Conservation (phyloP, 92 coral and sea anemone genomes). For the Epizoanthus fatuus region DNA sequence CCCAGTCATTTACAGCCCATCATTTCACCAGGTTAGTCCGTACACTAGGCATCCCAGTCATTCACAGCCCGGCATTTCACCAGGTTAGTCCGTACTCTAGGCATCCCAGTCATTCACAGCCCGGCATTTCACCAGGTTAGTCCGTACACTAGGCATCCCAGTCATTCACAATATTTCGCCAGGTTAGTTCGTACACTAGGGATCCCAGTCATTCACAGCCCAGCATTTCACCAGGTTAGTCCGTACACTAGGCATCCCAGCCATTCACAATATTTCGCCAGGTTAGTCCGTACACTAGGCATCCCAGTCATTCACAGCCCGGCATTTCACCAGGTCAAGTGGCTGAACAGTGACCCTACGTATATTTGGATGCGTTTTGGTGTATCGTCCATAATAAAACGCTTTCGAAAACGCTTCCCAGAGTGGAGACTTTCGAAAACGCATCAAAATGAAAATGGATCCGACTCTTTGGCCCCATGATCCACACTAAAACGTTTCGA, state of each 20-base stretch:
- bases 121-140: conserved; percentile 97
- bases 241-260: conserved; percentile 82
- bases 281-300: conserved; percentile 84
- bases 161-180: too few species aligned
- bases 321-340: conserved; percentile 99
- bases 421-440: too few species aligned
- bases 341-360: too few species aligned
- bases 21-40: conserved; percentile 90
- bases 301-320: conserved; percentile 89
- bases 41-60: conserved; percentile 65
- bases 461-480: too few species aligned
- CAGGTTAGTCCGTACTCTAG: conserved; percentile 88
- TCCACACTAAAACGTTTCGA: too few species aligned
- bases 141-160: not conserved
- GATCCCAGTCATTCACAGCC: conserved; percentile 75
- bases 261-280: conserved; percentile 95
- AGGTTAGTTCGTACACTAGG: conserved; percentile 15
- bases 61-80: conserved; percentile 89
- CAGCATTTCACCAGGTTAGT: conserved; percentile 7
- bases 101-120: conserved; percentile 84
- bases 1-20: conserved; percentile 80
- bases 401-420: too few species aligned
- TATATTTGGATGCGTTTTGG: too few species aligned
- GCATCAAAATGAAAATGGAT: too few species aligned
- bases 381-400: too few species aligned